A percentile compares a stretch with the other conserved stretches of the same genome.
phyloP scores from a whole-genome alignment of 2,888 invertebrate genomes.

The Neoitamus cyanurus region DNA sequence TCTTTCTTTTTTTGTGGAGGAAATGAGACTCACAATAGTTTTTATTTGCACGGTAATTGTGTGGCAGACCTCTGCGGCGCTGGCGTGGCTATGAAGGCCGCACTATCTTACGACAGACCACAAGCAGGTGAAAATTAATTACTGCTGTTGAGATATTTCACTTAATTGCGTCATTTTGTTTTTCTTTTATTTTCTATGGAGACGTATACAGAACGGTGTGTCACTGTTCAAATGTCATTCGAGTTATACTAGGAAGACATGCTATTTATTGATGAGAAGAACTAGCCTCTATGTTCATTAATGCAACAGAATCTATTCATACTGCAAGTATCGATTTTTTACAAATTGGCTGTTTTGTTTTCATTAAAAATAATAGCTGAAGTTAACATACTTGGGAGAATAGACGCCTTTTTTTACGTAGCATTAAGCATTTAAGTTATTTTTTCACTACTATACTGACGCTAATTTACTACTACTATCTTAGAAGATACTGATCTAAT shows the following conservation, averaged over 20 bases:
- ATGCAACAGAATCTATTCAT: background rate
- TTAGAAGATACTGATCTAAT: no score
- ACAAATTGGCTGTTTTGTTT: no score
- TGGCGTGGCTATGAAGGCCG: background rate
- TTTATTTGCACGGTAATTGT: background rate
- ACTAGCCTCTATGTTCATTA: background rate
- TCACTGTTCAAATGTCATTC: background rate
- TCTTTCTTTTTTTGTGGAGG: background rate
- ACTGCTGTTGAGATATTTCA: background rate
- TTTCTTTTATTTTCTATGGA: background rate
- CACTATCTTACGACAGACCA: background rate
- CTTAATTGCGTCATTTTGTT: background rate
- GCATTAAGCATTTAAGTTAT: no score
- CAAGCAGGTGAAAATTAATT: constrained; percentile 25
- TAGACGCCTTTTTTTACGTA: no score
- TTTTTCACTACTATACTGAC: no score
- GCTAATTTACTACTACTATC: no score
- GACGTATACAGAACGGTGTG: background rate
- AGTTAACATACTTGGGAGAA: no score
- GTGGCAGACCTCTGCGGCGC: background rate
- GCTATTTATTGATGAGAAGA: background rate
- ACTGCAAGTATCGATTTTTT: background rate
- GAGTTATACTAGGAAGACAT: background rate
- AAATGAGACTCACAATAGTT: background rate
- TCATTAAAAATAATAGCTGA: no score